Base-by-base conservation (phyloP, 1,140 invertebrate species). In the Patella vulgata region DNA sequence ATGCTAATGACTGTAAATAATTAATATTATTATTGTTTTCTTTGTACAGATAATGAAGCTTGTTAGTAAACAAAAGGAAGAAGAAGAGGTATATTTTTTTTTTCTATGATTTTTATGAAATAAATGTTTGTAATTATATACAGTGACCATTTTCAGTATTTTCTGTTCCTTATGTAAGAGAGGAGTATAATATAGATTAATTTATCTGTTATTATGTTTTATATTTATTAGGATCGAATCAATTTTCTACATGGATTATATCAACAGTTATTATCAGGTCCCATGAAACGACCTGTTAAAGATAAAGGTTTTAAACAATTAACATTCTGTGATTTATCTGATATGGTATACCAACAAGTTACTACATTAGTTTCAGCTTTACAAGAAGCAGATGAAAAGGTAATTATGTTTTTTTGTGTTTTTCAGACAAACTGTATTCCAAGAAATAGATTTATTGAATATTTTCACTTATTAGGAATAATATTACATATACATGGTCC, bases 191-290 rank as follows among this genome's bases (percentile, higher is more conserved):
- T n/a, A n/a, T n/a, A n/a, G n/a, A n/a, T n/a, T n/a, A n/a, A n/a
- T n/a, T n/a, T n/a, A n/a, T n/a, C n/a, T n/a, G n/a, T n/a, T n/a
- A n/a, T n/a, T n/a, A n/a, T n/a, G n/a, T 46, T 36, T 25, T 36
- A 6, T 53, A 48, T 36, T 9, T 51, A 65, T 47, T 59, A 82
- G 77, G 77, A 78, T 31, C 80, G 77, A 53, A 28, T 80, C 39
- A 70, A 73, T 3, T 82, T 73, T 59, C 60, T 83, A 4, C 78
- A 82, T 60, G 70, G 74, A 2, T 63, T 83, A 56, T 80, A 83
- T 59, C 77, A 81, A 63, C 59, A 74, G 42, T 52, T 83, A 40
- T 56, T 80, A 52, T 66, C 77, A 28, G 73, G 72, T 1, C 61
- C 68, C 9, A 61, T 76, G 2, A 40, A 61, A 1, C 14, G 6